A percentile compares a stretch with the other conserved stretches of the same genome.
Conservation (phyloP, 2,888 invertebrate genomes). For the Dendrolimus houi region DNA sequence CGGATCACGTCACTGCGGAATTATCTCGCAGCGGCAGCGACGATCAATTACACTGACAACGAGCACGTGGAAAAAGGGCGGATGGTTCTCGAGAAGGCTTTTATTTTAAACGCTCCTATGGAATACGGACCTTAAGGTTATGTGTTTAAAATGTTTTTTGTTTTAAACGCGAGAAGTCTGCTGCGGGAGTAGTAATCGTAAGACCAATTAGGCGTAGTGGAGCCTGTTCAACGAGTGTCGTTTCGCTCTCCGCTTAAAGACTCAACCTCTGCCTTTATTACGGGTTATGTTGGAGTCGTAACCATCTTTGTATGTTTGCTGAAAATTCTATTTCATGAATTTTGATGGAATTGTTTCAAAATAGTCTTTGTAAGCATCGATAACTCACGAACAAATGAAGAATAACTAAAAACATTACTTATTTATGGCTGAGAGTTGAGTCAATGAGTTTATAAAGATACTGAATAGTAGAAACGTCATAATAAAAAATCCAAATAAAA, state of each 20-base stretch:
- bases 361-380: too few species aligned
- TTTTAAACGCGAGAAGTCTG: constrained; percentile 13
- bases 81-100: constrained; percentile 33
- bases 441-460: too few species aligned
- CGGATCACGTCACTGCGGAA: constrained; percentile 68
- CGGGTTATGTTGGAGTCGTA: constrained; percentile 26
- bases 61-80: constrained; percentile 53
- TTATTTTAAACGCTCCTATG: constrained; percentile 26
- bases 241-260: constrained; percentile 33
- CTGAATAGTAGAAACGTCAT: too few species aligned
- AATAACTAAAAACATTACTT: too few species aligned
- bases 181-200: constrained; percentile 31
- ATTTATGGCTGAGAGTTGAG: too few species aligned
- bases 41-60: constrained; percentile 70
- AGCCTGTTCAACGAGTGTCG: constrained; percentile 30
- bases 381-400: too few species aligned
- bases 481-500: too few species aligned
- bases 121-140: constrained; percentile 29
- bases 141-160: constrained; percentile 30
- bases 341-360: neutral
- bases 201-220: constrained; percentile 42
- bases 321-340: constrained; percentile 12
- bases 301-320: constrained; percentile 15
- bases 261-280: constrained; percentile 37
- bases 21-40: constrained; percentile 62